These are phyloP conservation scores for Mus minutoides DNA, from an alignment of 2,797 vertebrate species.

Conservation along the genomic window DNA sequence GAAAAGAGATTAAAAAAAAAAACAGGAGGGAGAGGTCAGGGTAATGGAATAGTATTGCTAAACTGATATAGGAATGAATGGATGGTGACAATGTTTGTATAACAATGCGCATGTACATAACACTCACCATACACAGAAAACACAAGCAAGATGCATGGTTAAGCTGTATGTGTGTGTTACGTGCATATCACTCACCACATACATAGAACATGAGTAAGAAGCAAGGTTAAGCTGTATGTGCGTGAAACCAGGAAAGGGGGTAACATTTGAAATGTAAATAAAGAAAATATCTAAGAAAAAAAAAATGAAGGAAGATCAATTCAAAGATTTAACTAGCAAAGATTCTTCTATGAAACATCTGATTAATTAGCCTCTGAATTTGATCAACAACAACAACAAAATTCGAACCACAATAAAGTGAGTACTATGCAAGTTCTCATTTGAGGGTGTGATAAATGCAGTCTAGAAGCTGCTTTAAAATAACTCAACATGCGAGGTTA, in stretches of 20 bases:
- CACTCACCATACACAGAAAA: not conserved
- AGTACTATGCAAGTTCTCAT: constrained; percentile 41
- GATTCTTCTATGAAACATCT: constrained; percentile 32
- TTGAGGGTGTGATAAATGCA: not conserved
- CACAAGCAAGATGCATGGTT: not conserved
- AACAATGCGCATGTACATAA: not conserved
- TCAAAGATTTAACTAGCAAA: constrained; percentile 36
- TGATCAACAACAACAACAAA: constrained; percentile 53
- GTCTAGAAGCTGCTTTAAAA: constrained; percentile 52
- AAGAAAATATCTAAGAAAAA: no score
- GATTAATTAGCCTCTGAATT: constrained; percentile 61
- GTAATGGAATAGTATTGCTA: not conserved
- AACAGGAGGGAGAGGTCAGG: not conserved
- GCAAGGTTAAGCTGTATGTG: not conserved
- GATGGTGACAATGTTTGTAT: not conserved
- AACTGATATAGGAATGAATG: not conserved
- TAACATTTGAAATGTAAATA: no score
- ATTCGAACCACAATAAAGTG: constrained; percentile 40
- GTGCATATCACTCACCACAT: not conserved
- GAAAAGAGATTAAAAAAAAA: not conserved
- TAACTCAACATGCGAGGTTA: constrained; percentile 49
- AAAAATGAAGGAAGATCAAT: not conserved
- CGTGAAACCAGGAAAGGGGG: no score
- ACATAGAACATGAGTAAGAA: not conserved
- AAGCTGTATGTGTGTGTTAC: not conserved